Conservation (phyloP, 2,797 vertebrate species). For the Poeciliopsis paucimaculata region DNA sequence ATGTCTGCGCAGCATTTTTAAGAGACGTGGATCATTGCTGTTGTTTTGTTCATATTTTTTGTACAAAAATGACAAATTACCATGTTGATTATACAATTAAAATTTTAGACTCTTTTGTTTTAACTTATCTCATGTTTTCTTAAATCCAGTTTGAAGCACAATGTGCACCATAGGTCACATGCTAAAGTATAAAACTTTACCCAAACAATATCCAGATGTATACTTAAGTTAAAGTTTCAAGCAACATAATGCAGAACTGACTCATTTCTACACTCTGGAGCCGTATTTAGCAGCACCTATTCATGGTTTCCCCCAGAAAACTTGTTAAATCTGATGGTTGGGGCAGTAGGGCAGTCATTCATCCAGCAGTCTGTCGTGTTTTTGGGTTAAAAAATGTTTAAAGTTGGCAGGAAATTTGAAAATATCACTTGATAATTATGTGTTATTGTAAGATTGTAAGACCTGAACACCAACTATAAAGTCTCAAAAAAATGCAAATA, state of each 20-base stretch:
- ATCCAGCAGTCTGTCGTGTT: too few species aligned
- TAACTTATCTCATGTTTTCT: too few species aligned
- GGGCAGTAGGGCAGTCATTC: too few species aligned
- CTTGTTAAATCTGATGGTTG: too few species aligned
- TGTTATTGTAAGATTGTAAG: too few species aligned
- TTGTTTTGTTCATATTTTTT: background rate
- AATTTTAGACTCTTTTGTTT: background rate
- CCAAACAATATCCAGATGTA: background rate
- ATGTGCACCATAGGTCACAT: background rate
- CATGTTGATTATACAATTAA: background rate
- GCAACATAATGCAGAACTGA: background rate
- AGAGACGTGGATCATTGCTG: conserved; percentile 10
- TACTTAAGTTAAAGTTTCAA: background rate
- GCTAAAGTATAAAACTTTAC: background rate
- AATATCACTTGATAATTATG: too few species aligned
- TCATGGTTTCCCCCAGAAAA: too few species aligned
- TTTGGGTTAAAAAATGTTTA: too few species aligned
- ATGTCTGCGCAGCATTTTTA: background rate
- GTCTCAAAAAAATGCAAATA: too few species aligned
- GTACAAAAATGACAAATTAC: background rate
- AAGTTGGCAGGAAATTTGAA: too few species aligned
- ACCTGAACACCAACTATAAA: too few species aligned
- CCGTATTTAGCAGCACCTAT: background rate
- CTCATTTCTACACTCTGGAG: background rate
- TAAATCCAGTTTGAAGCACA: background rate